Percentiles rank a stretch among this genome's conserved stretches.
Evolutionary conservation across 2,797 vertebrate genomes (phyloP).

Genomic region (Poeciliopsis turneri): DNA sequence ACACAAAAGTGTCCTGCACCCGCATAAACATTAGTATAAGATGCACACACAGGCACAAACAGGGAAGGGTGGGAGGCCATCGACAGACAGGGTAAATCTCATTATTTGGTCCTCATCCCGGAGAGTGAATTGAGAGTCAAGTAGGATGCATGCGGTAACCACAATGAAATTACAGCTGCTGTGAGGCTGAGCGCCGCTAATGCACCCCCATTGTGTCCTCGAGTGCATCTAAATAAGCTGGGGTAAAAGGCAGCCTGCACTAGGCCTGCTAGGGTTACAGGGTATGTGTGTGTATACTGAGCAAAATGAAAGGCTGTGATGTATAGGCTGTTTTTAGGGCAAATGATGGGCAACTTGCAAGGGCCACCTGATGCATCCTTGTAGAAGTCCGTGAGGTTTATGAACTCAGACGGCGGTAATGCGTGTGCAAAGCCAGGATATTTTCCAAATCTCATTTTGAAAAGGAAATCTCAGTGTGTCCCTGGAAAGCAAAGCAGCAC

Average conservation of each 20-base stretch:
- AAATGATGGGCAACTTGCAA: slow-evolving; percentile 70
- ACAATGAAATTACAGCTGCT: slow-evolving; percentile 85
- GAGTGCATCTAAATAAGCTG: slow-evolving; percentile 87
- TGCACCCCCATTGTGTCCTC: slow-evolving; percentile 85
- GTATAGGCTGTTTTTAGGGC: slow-evolving; percentile 71
- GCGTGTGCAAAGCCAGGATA: slow-evolving; percentile 18
- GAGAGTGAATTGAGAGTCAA: slow-evolving; percentile 86
- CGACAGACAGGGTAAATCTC: slow-evolving; percentile 81
- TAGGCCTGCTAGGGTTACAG: slow-evolving; percentile 60
- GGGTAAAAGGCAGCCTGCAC: slow-evolving; percentile 77
- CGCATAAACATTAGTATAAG: slow-evolving; percentile 35
- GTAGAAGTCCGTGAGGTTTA: slow-evolving; percentile 37
- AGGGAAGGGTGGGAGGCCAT: slow-evolving; percentile 50
- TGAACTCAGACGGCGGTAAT: slow-evolving; percentile 39
- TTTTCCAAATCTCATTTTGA: slow-evolving; percentile 30
- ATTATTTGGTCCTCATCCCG: slow-evolving; percentile 85
- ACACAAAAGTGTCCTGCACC: slow-evolving; percentile 13
- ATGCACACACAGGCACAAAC: slow-evolving; percentile 16
- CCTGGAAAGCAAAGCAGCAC: slow-evolving; percentile 26
- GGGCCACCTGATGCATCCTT: slow-evolving; percentile 69
- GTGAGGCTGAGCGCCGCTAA: slow-evolving; percentile 79
- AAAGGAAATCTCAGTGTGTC: slow-evolving; percentile 30
- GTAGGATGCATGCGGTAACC: slow-evolving; percentile 86
- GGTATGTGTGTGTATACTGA: slow-evolving; percentile 38
- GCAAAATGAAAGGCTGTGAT: slow-evolving; percentile 63